Evolutionary conservation across 2,797 vertebrate genomes (phyloP).

Genomic region (Clarias platycephalus): DNA sequence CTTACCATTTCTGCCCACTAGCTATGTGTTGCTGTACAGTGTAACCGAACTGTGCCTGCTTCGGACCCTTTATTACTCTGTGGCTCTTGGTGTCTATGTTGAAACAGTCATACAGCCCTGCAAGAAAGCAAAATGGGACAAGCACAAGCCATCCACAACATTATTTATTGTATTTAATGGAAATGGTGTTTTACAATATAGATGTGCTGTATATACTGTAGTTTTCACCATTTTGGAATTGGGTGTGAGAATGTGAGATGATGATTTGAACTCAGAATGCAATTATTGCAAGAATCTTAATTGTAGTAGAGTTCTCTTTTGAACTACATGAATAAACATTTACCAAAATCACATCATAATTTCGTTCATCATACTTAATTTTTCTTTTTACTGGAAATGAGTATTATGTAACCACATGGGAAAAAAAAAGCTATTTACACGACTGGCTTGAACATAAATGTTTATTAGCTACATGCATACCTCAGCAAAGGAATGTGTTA

Average conservation of each 20-base stretch:
- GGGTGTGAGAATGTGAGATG: background rate
- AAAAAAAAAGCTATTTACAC: background rate
- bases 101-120: constrained; percentile 83
- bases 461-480: background rate
- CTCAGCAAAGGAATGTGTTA: constrained; percentile 18
- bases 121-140: constrained; percentile 48
- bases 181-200: background rate
- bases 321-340: background rate
- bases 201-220: too few relatives aligned
- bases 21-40: constrained; percentile 94
- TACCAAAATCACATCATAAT: background rate
- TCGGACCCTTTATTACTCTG: constrained; percentile 85
- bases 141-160: constrained; percentile 27
- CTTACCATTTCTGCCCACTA: constrained; percentile 91
- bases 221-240: background rate
- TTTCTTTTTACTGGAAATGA: background rate
- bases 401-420: background rate
- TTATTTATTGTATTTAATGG: constrained; percentile 25
- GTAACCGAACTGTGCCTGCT: constrained; percentile 91
- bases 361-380: background rate
- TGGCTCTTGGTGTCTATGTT: constrained; percentile 88
- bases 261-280: background rate
- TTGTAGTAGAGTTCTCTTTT: background rate
- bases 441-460: background rate
- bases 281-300: background rate